phyloP scores from a whole-genome alignment of 2,797 vertebrate species.

The Heliangelus exortis region DNA sequence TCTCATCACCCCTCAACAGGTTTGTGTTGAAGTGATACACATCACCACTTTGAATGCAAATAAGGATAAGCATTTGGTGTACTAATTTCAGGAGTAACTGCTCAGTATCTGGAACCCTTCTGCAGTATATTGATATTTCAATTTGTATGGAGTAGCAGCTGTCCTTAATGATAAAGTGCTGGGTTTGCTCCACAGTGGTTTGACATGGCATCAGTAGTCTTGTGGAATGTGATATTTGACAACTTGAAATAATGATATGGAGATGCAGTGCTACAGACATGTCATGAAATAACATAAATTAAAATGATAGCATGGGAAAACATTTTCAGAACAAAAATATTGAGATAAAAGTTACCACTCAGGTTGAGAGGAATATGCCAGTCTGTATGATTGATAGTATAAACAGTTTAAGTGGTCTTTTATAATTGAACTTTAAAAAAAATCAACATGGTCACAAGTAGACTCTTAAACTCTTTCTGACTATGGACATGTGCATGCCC shows the following conservation, averaged over 20 bases:
- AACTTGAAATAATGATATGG: slow-evolving; percentile 40
- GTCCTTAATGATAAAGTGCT: slow-evolving; percentile 68
- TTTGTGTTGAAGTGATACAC: slow-evolving; percentile 15
- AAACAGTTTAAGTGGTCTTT: not conserved
- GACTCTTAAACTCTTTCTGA: not conserved
- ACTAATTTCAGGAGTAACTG: slow-evolving; percentile 55
- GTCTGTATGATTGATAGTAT: not conserved
- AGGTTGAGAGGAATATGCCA: not conserved
- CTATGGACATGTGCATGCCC: not conserved
- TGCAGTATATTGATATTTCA: slow-evolving; percentile 63
- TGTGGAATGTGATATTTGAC: slow-evolving; percentile 47
- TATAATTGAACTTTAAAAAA: not conserved
- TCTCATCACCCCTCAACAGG: too few species aligned
- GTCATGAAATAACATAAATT: slow-evolving; percentile 24
- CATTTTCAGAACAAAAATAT: slow-evolving; percentile 16
- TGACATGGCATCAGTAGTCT: slow-evolving; percentile 44
- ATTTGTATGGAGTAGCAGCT: slow-evolving; percentile 59
- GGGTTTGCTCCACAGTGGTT: slow-evolving; percentile 13
- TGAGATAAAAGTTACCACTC: slow-evolving; percentile 23
- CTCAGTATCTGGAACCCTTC: slow-evolving; percentile 55
- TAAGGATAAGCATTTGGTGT: slow-evolving; percentile 13
- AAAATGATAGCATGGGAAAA: slow-evolving; percentile 24
- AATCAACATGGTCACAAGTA: not conserved
- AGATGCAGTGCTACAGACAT: not conserved
- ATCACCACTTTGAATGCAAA: slow-evolving; percentile 33